Evolutionary conservation across 2,888 invertebrate species (phyloP), one percentile per base, ranked within the genome.

Genomic region (Hyppa rectilinea): DNA sequence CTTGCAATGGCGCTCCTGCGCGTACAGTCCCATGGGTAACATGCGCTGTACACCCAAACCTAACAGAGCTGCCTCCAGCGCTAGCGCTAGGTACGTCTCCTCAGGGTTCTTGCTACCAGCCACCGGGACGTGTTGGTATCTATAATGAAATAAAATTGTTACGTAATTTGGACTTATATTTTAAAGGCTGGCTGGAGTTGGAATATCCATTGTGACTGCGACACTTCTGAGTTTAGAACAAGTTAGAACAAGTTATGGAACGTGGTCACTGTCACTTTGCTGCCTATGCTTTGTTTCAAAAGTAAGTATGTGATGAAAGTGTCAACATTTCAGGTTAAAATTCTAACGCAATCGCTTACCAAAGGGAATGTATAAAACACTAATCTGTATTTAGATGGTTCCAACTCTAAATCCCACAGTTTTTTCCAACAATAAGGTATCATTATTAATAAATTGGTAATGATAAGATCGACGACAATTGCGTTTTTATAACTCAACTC

Each of bases 1-100:
- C 79, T 95, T 96, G 78, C 95, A 95, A 75, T 96, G 95, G 76
- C 95, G 87, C 86, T 96, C 97, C 94, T 98, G 98, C 61, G 98
- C 97, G 90, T 98, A 98, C 4, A 98, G 93, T 2, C 98, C 98
- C 50, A 97, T 96, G 0, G 98, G 98, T 96, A 98, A 97, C 90
- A 97, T 97, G 75, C 98, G 93, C 89, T 98, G 98, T 86, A 98
- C 97, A 0, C 98, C 98, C 17, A 98, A 93, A 0, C 98, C 98
- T 36, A 98, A 96, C 1, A 98, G 94, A 1, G 98, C 98, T 0
- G 97, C 97, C 91, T 98, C 98, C 75, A 98, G 94, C 23, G 98
- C 98, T 63, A 98, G 91, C 4, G 97, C 97, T 60, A 98, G 96
- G 89, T 97, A 97, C 0, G 97, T 97, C 92, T 98, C 98, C 40